A percentile compares a stretch with the other conserved stretches of the same genome.
Conservation (phyloP, 1,140 invertebrate species). For the Kradibia gibbosae region DNA sequence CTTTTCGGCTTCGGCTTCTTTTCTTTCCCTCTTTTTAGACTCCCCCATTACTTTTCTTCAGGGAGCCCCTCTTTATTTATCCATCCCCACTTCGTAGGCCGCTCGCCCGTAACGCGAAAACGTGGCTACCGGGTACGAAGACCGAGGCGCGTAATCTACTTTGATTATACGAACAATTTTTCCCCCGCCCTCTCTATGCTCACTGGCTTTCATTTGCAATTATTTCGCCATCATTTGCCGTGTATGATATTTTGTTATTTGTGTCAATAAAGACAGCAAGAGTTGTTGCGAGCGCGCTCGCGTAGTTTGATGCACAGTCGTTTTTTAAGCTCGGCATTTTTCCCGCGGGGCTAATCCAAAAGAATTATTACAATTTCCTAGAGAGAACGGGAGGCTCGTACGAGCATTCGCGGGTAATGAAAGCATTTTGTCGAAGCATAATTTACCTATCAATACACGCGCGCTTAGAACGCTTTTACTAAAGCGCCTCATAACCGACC, state of each 20-base stretch:
- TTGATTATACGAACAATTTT: conserved; percentile 44
- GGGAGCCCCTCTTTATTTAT: neutral
- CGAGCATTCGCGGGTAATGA: neutral
- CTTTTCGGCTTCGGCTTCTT: neutral
- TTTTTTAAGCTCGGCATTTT: neutral
- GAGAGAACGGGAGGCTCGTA: neutral
- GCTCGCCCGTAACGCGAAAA: neutral
- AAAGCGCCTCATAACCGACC: neutral
- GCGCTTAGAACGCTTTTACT: neutral
- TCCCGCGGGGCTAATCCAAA: neutral
- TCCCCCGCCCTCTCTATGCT: neutral
- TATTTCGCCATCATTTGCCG: conserved; percentile 35
- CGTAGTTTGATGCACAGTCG: neutral
- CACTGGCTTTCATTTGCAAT: conserved; percentile 46
- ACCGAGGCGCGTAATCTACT: conserved; percentile 25
- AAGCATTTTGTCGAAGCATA: neutral
- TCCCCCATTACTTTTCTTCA: conserved; percentile 6
- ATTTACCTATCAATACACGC: neutral
- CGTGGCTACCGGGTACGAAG: conserved; percentile 7
- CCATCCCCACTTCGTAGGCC: neutral
- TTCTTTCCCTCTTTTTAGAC: conserved; percentile 22
- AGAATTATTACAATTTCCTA: conserved; percentile 1
- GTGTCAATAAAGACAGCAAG: conserved; percentile 9
- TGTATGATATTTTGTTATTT: conserved; percentile 18
- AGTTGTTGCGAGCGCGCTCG: neutral